These are phyloP conservation scores for Pissodes strobi DNA, from an alignment of 1,140 invertebrate species.

Conservation along the genomic window DNA sequence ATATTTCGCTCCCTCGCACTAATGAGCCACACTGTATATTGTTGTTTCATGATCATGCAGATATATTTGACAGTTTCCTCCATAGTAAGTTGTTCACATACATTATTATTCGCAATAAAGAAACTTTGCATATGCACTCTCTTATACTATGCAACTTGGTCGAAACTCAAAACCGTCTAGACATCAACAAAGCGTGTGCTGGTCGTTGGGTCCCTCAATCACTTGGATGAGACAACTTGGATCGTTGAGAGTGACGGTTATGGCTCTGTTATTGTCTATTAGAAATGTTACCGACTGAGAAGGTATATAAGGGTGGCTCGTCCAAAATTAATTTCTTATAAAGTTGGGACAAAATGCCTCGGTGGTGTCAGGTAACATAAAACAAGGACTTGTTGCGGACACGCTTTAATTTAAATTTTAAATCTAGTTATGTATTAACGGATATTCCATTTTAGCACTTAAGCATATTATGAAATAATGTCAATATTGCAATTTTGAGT, in stretches of 20 bases:
- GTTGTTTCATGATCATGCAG: too few relatives aligned
- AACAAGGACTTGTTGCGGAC: slow-evolving; percentile 8
- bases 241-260: slow-evolving; percentile 25
- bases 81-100: too few relatives aligned
- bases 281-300: slow-evolving; percentile 31
- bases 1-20: too few relatives aligned
- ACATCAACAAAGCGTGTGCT: slow-evolving; percentile 18
- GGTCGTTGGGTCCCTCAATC: slow-evolving; percentile 19
- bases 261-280: slow-evolving; percentile 37
- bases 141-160: slow-evolving; percentile 26
- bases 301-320: slow-evolving; percentile 22
- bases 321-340: slow-evolving; percentile 31
- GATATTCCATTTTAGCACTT: too few relatives aligned
- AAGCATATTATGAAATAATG: too few relatives aligned
- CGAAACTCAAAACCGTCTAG: slow-evolving; percentile 31
- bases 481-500: too few relatives aligned
- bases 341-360: slow-evolving; percentile 19
- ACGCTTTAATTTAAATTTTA: slow-evolving; percentile 22
- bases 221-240: slow-evolving; percentile 28
- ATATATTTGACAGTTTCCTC: too few relatives aligned
- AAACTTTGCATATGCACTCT: too few relatives aligned
- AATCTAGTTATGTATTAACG: too few relatives aligned
- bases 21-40: too few relatives aligned
- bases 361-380: slow-evolving; percentile 15
- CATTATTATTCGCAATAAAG: too few relatives aligned